A percentile compares a stretch with the other conserved stretches of the same genome.
Evolutionary conservation across 2,888 invertebrate species (phyloP).

Genomic region (Zygothrica quintamaculata): DNA sequence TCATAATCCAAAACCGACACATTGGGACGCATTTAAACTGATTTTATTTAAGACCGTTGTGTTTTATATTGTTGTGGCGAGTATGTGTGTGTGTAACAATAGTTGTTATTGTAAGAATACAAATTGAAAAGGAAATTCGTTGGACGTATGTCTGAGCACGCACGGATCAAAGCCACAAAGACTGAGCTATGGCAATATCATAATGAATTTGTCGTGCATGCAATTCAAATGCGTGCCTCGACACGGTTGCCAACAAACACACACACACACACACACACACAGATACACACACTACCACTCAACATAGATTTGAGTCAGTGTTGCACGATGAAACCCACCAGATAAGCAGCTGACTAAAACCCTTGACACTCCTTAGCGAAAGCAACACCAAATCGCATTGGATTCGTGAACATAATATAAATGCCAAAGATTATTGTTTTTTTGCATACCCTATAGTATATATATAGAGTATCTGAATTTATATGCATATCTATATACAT

Average conservation of each 20-base stretch:
- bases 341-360: conserved; percentile 74
- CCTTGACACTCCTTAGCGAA: conserved; percentile 28
- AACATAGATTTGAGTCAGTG: conserved; percentile 62
- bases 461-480: neutral
- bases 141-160: conserved; percentile 69
- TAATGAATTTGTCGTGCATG: conserved; percentile 78
- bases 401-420: conserved; percentile 50
- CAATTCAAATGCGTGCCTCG: conserved; percentile 46
- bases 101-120: conserved; percentile 31
- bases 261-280: conserved; percentile 18
- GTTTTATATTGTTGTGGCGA: neutral
- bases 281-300: conserved; percentile 24
- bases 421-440: conserved; percentile 44
- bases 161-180: conserved; percentile 60
- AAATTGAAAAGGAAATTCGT: conserved; percentile 54
- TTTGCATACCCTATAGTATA: conserved; percentile 28
- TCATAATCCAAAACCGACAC: conserved; percentile 76
- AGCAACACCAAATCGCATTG: conserved; percentile 36
- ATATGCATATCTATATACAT: no score
- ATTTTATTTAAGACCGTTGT: conserved; percentile 60
- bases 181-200: conserved; percentile 49
- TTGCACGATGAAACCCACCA: conserved; percentile 52
- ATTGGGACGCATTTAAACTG: conserved; percentile 79
- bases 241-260: conserved; percentile 25
- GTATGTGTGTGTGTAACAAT: conserved; percentile 18